Percentiles rank a stretch among this genome's conserved stretches.
These are phyloP conservation scores for Mythimna albipuncta DNA, from an alignment of 2,888 invertebrate species.

Conservation along the genomic window DNA sequence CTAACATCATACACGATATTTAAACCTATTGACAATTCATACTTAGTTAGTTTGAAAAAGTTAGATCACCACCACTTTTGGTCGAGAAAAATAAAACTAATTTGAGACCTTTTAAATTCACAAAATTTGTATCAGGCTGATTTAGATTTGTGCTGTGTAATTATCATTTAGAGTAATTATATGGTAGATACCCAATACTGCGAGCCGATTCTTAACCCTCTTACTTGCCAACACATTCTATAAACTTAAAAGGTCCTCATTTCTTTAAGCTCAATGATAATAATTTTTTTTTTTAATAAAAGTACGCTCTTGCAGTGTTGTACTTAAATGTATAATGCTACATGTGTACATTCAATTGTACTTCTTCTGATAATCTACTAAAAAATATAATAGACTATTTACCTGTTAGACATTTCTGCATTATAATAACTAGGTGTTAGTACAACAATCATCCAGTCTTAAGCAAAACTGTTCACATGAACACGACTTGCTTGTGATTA, in stretches of 20 bases:
- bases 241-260: constrained; percentile 1
- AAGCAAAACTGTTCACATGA: constrained; percentile 49
- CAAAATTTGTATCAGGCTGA: background rate
- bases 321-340: constrained; percentile 21
- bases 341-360: constrained; percentile 43
- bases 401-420: constrained; percentile 22
- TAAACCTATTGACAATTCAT: constrained; percentile 1
- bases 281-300: background rate
- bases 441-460: constrained; percentile 59
- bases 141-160: background rate
- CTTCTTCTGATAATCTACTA: constrained; percentile 29
- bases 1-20: constrained; percentile 7
- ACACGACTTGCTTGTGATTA: constrained; percentile 47
- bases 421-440: constrained; percentile 39
- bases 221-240: background rate
- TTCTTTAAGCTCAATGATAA: background rate
- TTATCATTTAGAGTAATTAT: background rate
- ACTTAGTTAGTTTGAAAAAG: constrained; percentile 1
- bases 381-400: constrained; percentile 13
- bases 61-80: background rate
- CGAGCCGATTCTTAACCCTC: background rate
- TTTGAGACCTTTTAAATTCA: constrained; percentile 3
- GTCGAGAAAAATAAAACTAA: background rate
- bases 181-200: background rate
- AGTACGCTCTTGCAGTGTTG: constrained; percentile 21